A percentile compares a stretch with the other conserved stretches of the same genome.
These are phyloP conservation scores for Jaculus jaculus DNA, from an alignment of 2,113 vertebrate species.

Conservation along the genomic window DNA sequence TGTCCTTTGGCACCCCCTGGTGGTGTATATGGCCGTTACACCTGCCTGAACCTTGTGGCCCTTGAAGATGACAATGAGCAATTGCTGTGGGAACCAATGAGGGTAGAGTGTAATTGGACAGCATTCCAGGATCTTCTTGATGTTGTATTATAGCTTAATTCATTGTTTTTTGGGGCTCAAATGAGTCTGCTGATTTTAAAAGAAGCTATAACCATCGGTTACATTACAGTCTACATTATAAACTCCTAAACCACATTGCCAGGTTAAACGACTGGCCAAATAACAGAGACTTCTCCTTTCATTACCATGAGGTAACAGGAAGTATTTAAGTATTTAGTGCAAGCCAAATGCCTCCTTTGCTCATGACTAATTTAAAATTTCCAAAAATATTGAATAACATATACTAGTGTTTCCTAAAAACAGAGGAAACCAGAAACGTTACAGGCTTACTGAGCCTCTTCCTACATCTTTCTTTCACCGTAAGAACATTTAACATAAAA, in stretches of 20 bases:
- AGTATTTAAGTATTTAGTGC: not conserved
- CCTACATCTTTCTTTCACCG: not conserved
- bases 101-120: fast-evolving
- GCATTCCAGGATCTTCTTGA: not conserved
- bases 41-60: not conserved
- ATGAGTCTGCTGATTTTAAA: not conserved
- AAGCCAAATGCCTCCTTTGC: constrained; percentile 4
- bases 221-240: not conserved
- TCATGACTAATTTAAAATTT: constrained; percentile 3
- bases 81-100: no score
- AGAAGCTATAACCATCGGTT: not conserved
- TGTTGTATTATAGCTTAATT: not conserved
- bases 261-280: constrained; percentile 32
- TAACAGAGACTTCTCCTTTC: not conserved
- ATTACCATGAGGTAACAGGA: not conserved
- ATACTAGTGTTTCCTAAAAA: not conserved
- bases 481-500: constrained; percentile 43
- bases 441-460: not conserved
- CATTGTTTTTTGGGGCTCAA: not conserved
- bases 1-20: constrained; percentile 79
- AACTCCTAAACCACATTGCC: not conserved
- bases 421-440: not conserved
- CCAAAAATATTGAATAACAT: not conserved
- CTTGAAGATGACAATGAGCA: not conserved
- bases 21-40: constrained; percentile 53